These are phyloP conservation scores for Tortrix viridana DNA, from an alignment of 2,888 invertebrate species.

Conservation along the genomic window DNA sequence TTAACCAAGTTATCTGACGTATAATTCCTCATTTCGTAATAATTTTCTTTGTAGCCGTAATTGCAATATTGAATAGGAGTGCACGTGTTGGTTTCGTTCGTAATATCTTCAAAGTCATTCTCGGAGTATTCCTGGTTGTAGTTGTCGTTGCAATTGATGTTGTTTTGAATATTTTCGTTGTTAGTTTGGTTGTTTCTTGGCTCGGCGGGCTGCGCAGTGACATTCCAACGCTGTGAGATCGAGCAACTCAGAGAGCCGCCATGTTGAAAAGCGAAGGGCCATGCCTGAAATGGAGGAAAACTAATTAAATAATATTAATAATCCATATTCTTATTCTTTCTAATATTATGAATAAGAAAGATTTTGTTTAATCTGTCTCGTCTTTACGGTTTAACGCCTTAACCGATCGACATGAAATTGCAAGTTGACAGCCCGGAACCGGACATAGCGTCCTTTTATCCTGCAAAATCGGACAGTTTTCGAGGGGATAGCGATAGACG, in stretches of 20 bases:
- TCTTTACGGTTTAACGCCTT: too few species aligned
- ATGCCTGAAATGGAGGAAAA: conserved; percentile 86
- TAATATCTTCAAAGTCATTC: conserved; percentile 69
- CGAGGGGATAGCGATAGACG: too few species aligned
- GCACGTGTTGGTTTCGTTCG: conserved; percentile 53
- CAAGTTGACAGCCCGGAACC: too few species aligned
- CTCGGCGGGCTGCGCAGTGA: conserved; percentile 57
- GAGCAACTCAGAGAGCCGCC: conserved; percentile 78
- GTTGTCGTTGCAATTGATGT: conserved; percentile 48
- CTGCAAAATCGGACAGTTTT: too few species aligned
- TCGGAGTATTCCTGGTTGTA: conserved; percentile 68
- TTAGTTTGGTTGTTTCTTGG: conserved; percentile 42
- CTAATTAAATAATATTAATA: neutral
- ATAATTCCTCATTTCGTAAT: conserved; percentile 72
- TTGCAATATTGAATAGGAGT: conserved; percentile 67
- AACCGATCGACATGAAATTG: too few species aligned
- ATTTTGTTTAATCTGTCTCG: too few species aligned
- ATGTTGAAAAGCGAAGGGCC: conserved; percentile 92
- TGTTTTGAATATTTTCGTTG: conserved; percentile 45
- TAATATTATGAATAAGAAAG: too few species aligned
- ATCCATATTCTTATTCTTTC: too few species aligned
- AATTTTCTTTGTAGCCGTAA: conserved; percentile 73
- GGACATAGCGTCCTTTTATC: too few species aligned
- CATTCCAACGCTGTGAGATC: conserved; percentile 74
- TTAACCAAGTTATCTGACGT: conserved; percentile 66